These are phyloP conservation scores for Gadopsis marmoratus DNA, from an alignment of 2,797 vertebrate species.

Conservation along the genomic window DNA sequence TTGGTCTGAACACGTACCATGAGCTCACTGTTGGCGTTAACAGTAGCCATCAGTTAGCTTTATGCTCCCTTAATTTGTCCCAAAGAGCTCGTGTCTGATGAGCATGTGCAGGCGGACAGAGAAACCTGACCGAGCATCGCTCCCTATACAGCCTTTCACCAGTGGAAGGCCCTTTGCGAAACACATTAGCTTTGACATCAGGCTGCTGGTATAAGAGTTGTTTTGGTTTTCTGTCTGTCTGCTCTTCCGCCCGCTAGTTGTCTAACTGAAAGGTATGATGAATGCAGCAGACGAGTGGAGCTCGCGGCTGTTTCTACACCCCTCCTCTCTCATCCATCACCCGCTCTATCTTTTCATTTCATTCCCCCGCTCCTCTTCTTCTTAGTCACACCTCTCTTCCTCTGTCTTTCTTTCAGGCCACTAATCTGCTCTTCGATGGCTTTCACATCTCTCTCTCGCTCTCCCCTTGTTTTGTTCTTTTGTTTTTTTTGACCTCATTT, in stretches of 20 bases:
- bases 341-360: conserved; percentile 70
- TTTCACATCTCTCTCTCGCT: conserved; percentile 32
- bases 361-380: conserved; percentile 55
- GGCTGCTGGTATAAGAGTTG: conserved; percentile 59
- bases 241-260: conserved; percentile 58
- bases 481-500: conserved; percentile 58
- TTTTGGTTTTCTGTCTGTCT: conserved; percentile 60
- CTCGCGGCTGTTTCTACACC: conserved; percentile 72
- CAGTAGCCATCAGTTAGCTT: conserved; percentile 15
- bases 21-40: not conserved
- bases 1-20: not conserved
- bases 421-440: conserved; percentile 49
- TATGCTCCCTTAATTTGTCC: conserved; percentile 14
- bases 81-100: not conserved
- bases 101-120: conserved; percentile 21
- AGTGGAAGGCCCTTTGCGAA: conserved; percentile 47
- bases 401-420: conserved; percentile 57
- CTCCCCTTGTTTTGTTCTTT: not conserved
- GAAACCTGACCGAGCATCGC: conserved; percentile 23
- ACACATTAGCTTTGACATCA: conserved; percentile 63
- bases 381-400: conserved; percentile 69
- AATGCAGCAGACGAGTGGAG: conserved; percentile 67
- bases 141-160: conserved; percentile 35
- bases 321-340: conserved; percentile 73
- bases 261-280: conserved; percentile 73